Evolutionary conservation across 2,113 vertebrate species (phyloP).

Genomic region (Climacteris rufus): DNA sequence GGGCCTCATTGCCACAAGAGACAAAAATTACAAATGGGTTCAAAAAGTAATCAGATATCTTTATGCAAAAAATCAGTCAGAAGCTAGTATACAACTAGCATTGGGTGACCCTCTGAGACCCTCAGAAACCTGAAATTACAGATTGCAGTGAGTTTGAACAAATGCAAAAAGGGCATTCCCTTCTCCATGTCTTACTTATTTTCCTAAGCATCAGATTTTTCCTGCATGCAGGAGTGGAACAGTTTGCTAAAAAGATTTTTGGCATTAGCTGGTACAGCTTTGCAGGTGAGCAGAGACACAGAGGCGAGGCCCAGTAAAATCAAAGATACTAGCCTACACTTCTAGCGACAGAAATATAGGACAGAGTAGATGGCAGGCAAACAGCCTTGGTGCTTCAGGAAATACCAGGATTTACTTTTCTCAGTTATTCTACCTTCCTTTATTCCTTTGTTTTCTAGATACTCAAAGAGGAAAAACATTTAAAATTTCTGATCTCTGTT

Average conservation of each 20-base stretch:
- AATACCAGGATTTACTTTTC: neutral
- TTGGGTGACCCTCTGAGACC: neutral
- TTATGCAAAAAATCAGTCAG: neutral
- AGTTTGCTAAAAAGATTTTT: neutral
- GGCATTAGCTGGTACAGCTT: neutral
- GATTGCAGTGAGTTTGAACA: neutral
- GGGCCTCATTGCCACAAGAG: neutral
- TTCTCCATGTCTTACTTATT: neutral
- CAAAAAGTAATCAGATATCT: neutral
- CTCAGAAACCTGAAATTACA: neutral
- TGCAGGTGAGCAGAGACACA: neutral
- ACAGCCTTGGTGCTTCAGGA: neutral
- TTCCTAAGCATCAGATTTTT: neutral
- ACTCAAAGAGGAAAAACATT: neutral
- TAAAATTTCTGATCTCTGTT: neutral
- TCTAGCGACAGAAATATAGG: neutral
- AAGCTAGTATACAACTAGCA: neutral
- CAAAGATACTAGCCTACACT: neutral
- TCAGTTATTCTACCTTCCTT: neutral
- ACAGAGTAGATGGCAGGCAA: neutral
- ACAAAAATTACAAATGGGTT: neutral
- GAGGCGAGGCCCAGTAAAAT: neutral
- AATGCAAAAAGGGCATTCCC: neutral
- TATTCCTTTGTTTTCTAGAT: neutral
- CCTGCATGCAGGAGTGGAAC: neutral